Evolutionary conservation across 1,140 invertebrate species (phyloP), one percentile per base, ranked within the genome.

Genomic region (Proctacanthus coquilletti): DNA sequence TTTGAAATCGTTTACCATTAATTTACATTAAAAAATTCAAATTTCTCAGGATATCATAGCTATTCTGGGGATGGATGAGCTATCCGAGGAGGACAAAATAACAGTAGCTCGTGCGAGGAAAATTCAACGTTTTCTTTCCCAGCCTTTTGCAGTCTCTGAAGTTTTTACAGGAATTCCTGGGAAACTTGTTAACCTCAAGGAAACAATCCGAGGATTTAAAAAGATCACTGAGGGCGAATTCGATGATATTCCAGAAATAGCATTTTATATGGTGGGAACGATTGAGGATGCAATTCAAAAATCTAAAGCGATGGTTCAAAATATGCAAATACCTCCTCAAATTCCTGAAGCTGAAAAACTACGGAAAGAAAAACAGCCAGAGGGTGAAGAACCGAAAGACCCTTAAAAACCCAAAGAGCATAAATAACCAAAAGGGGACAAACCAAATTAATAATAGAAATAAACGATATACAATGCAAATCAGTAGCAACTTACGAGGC

Each of bases 221-320:
- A 49, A 66, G 45, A 60, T 72, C 35, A 55, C 84, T 3, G 63
- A 50, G 32, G 84, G 83, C 32, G 80, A 87, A 46, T 60, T 79
- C 35, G 84, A 88, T 59, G 75, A 86, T 48, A 65, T 87, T 36
- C 84, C 84, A 3, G 84, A 88, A 52, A 75, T 80, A 4, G 84
- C 84, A 3, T 88, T 88, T 61, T 88, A 85, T 63, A 87, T 88
- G 84, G 80, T 85, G 14, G 84, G 84, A 11, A 70, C 72, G 36
- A 76, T 84, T 40, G 79, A 84, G 45, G 84, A 88, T 49, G 83
- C 83, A 1, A 56, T 74, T 33, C 68, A 69, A 27, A 87, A 86
- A 60, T 79, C 84, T 11, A 75, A 76, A 49, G 68, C 70, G 41
- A 56, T 84, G 25, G 79, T 79, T 5, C 56, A 66, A 67, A 19